Percentiles rank a stretch among this genome's conserved stretches.
Evolutionary conservation across 2,113 vertebrate genomes (phyloP).

Genomic region (Alces alces): DNA sequence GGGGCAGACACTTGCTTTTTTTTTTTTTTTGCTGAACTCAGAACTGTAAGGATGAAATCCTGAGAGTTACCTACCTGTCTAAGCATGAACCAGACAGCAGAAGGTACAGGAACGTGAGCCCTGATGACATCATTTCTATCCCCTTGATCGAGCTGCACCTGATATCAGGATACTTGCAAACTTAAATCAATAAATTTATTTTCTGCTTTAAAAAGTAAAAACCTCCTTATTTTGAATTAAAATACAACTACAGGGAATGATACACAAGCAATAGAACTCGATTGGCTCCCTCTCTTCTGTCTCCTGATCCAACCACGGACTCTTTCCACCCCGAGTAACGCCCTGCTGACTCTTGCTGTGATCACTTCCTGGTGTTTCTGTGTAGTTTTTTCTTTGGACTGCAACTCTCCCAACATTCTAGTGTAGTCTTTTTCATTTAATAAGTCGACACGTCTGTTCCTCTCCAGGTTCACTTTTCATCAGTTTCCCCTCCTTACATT

Average conservation of each 20-base stretch:
- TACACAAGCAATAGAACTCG: not conserved
- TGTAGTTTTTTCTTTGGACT: not conserved
- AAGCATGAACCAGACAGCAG: not conserved
- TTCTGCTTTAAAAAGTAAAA: not conserved
- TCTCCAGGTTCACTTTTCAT: not conserved
- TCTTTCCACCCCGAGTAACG: not conserved
- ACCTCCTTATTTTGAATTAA: not conserved
- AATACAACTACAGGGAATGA: not conserved
- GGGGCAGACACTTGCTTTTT: not conserved
- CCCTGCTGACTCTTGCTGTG: not conserved
- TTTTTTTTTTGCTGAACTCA: not conserved
- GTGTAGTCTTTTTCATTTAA: not conserved
- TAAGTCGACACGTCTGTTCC: not conserved
- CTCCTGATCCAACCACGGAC: not conserved
- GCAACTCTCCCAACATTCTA: not conserved
- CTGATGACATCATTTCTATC: accelerated
- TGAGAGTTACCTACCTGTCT: not conserved
- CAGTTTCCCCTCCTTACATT: not conserved
- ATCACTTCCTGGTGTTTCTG: not conserved
- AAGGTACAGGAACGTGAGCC: not conserved
- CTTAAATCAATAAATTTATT: slow-evolving; percentile 48
- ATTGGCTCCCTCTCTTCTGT: not conserved
- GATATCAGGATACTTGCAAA: not conserved
- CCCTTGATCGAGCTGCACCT: not conserved
- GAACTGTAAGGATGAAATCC: not conserved